Conservation (phyloP, 2,888 invertebrate genomes). For the Tortrix viridana region DNA sequence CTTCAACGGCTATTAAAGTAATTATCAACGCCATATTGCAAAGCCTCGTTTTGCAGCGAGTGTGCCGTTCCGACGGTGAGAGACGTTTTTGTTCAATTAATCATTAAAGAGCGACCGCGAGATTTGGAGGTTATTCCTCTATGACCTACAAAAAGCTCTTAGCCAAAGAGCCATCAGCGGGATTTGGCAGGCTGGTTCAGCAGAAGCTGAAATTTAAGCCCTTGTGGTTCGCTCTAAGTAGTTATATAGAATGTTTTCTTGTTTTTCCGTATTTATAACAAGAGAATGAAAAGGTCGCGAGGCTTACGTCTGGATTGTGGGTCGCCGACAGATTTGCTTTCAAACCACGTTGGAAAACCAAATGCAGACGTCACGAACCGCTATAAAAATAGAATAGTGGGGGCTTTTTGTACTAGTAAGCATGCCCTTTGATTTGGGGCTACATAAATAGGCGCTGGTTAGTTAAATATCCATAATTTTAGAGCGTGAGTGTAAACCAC, state of each 20-base stretch:
- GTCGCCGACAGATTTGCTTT: conserved; percentile 19
- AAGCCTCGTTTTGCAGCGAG: too few relatives aligned
- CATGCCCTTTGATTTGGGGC: too few relatives aligned
- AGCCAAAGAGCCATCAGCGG: conserved; percentile 32
- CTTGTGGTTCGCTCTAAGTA: conserved; percentile 23
- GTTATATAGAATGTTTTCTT: conserved; percentile 29
- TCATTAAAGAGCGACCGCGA: conserved; percentile 12
- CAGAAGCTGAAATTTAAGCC: conserved; percentile 36
- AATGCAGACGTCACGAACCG: conserved; percentile 1
- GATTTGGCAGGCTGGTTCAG: conserved; percentile 25
- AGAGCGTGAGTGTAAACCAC: conserved; percentile 6
- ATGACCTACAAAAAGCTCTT: conserved; percentile 25
- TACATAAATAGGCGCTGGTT: conserved; percentile 8
- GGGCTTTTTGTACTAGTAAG: too few relatives aligned
- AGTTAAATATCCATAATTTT: conserved; percentile 33
- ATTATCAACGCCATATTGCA: too few relatives aligned
- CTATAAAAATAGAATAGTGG: not conserved
- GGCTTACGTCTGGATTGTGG: conserved; percentile 26
- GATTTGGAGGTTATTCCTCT: conserved; percentile 1
- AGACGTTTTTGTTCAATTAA: not conserved
- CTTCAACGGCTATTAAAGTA: too few relatives aligned
- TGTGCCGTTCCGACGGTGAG: not conserved
- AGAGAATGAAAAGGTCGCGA: conserved; percentile 23
- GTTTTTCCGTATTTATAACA: conserved; percentile 28
- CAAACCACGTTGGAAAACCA: conserved; percentile 4